Evolutionary conservation across 2,113 vertebrate species (phyloP), one percentile per base, ranked within the genome.

Genomic region (Turnix velox): DNA sequence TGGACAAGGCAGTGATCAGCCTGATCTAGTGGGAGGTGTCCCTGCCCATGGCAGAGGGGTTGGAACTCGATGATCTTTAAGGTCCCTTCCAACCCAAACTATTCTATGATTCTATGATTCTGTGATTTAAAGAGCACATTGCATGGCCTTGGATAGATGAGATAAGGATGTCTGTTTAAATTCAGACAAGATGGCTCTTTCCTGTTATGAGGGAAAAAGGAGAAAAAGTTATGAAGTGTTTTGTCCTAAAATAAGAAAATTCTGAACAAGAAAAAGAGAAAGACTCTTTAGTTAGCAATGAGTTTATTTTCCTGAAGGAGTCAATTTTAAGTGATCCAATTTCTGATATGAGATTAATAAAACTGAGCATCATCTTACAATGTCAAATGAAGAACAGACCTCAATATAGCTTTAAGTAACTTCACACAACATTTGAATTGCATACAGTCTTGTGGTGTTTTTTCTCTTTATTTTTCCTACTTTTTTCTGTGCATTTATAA

Each of bases 361-460:
- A 76, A 80, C 39, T 30, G 2, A 68, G 1, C 6, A 46, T 48
- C 3, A 33, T 40, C 1, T 39, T 14, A 12, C 5, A 2, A 33
- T 39, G 10, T n/a, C 35, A 71, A 45, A 57, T 35, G 13, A 71
- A 75, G 20, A 46, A 2, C 10, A 65, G 40, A 88, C 4, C 5
- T 55, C 31, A 30, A 51, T 3, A 18, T 35, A 62, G 10, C 5
- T 67, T 4, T 19, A 30, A 42, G 40, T 57, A 69, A 19, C 17
- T 51, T 59, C n/a, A 48, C 28, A 25, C 0, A 45, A 6, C n/a
- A 68, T 80, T 80, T 66, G 39, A 54, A 12, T 23, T 83, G 6
- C 35, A 7, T 72, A 1, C 28, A 48, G 2, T 39, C 31, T 25
- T 42, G 14, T 2, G 0, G 0, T 19, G 0, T 19, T 45, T 66